These are phyloP conservation scores for Catharus fuscescens DNA, from an alignment of 2,113 vertebrate genomes.

Conservation along the genomic window DNA sequence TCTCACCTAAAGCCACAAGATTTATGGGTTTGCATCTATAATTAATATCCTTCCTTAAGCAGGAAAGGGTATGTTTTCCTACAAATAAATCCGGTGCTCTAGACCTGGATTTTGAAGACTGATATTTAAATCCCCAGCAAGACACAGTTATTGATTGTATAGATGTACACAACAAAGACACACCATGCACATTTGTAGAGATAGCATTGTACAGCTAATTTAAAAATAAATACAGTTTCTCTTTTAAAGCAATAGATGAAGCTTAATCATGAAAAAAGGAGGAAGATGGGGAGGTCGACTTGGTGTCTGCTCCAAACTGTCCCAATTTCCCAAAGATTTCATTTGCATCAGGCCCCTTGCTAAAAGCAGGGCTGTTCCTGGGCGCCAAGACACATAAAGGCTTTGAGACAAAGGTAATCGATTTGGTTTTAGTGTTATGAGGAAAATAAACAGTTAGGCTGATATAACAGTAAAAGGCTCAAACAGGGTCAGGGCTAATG, in stretches of 20 bases:
- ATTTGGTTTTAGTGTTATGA: conserved; percentile 64
- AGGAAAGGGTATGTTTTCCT: conserved; percentile 21
- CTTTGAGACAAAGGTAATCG: conserved; percentile 50
- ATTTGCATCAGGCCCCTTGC: background rate
- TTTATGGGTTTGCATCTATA: conserved; percentile 64
- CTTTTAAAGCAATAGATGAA: background rate
- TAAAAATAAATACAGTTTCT: background rate
- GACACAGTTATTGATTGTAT: background rate
- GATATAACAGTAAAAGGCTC: conserved; percentile 51
- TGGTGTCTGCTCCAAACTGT: background rate
- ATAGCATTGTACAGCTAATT: background rate
- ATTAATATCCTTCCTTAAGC: conserved; percentile 58
- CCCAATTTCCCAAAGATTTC: background rate
- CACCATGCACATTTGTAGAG: background rate
- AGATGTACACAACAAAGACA: background rate
- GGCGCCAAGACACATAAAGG: conserved; percentile 33
- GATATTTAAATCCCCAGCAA: conserved; percentile 47
- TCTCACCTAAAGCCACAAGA: conserved; percentile 43
- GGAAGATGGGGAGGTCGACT: background rate
- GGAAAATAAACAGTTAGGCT: conserved; percentile 62
- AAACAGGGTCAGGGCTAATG: conserved; percentile 45
- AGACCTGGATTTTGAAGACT: conserved; percentile 34
- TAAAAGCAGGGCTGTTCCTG: background rate
- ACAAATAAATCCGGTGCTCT: conserved; percentile 31
- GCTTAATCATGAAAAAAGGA: background rate